Percentiles rank a stretch among this genome's conserved stretches.
These are phyloP conservation scores for Glaucomys volans DNA, from an alignment of 2,113 vertebrate species.

Conservation along the genomic window DNA sequence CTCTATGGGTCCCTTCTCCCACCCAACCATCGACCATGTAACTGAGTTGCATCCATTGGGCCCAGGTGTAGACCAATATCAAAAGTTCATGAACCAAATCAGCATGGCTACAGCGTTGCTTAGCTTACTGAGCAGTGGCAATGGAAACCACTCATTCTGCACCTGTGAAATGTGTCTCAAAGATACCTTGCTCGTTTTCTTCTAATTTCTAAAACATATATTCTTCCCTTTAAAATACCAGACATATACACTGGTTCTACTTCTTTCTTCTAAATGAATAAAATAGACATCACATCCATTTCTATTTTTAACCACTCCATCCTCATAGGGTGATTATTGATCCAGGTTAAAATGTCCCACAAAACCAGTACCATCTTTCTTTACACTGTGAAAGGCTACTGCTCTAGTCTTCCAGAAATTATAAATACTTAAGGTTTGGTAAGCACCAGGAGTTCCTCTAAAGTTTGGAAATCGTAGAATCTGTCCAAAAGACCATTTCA, in stretches of 20 bases:
- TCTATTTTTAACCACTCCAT: not conserved
- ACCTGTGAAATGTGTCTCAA: not conserved
- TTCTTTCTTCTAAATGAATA: not conserved
- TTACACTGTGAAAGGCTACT: not conserved
- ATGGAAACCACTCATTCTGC: not conserved
- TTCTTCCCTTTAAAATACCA: not conserved
- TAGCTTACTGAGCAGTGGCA: accelerated
- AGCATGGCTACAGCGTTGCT: accelerated
- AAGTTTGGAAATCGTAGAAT: constrained; percentile 23
- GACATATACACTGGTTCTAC: not conserved
- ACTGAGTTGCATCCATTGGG: not conserved
- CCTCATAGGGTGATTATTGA: not conserved
- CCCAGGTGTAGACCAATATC: not conserved
- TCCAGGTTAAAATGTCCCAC: not conserved
- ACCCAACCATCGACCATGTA: not conserved
- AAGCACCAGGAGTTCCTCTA: not conserved
- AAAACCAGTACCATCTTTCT: not conserved
- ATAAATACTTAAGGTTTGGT: not conserved
- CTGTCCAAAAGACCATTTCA: not conserved
- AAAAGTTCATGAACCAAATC: not conserved
- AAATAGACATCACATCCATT: not conserved
- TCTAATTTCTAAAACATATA: not conserved
- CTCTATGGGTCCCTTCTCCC: not conserved
- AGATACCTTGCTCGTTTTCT: not conserved
- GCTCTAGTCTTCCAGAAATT: not conserved